phyloP scores from a whole-genome alignment of 1,140 invertebrate genomes.

The Hermatobates lingyangjiaoensis region DNA sequence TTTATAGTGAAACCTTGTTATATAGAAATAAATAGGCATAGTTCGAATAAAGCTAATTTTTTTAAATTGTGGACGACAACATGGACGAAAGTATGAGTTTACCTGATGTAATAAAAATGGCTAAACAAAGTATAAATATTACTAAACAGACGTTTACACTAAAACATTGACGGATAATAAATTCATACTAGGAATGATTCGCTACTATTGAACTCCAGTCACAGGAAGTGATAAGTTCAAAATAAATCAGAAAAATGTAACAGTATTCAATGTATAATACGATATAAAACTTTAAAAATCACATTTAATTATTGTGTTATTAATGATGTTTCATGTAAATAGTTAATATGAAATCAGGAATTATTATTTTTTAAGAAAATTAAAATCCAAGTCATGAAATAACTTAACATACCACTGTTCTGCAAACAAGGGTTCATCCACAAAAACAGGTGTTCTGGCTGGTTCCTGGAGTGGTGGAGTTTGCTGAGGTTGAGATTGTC shows the following conservation, averaged over 20 bases:
- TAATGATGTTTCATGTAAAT: neutral
- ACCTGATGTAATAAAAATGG: too few species aligned
- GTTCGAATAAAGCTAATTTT: too few species aligned
- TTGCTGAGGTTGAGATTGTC: conserved; percentile 3
- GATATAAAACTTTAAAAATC: neutral
- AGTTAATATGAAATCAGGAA: neutral
- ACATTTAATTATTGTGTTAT: conserved; percentile 1
- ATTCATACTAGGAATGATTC: too few species aligned
- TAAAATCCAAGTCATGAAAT: neutral
- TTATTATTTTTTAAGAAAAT: conserved; percentile 24
- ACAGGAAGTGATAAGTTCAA: conserved; percentile 52
- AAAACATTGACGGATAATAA: too few species aligned
- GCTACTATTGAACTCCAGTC: too few species aligned
- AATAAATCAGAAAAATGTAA: conserved; percentile 28
- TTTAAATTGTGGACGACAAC: too few species aligned
- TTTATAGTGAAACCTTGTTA: too few species aligned
- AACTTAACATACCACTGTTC: conserved; percentile 10
- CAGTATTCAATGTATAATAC: neutral
- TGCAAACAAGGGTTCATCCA: conserved; percentile 8
- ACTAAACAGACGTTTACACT: too few species aligned
- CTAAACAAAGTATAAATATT: too few species aligned
- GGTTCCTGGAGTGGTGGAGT: conserved; percentile 9
- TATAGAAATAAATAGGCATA: too few species aligned
- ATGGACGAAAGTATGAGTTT: too few species aligned
- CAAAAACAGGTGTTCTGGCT: conserved; percentile 8